Conservation (phyloP, 2,797 vertebrate species). For the Denticeps clupeoides region DNA sequence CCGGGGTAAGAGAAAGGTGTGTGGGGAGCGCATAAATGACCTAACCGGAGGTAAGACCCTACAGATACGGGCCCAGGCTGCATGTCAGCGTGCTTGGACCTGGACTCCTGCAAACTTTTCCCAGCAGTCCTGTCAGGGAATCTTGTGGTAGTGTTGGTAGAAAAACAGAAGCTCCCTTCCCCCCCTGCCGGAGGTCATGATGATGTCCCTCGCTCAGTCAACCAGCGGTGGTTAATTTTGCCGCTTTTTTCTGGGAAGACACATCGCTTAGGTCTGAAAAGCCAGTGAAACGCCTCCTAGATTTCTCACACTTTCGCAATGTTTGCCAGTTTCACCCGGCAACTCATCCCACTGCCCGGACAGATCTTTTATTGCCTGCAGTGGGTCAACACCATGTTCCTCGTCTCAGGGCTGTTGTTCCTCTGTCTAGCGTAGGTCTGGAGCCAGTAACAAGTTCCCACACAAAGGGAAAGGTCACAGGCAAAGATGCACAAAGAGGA, state of each 20-base stretch:
- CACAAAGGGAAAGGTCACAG: constrained; percentile 4
- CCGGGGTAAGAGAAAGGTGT: neutral
- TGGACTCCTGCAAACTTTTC: neutral
- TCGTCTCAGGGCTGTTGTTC: neutral
- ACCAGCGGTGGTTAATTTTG: neutral
- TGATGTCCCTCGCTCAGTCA: neutral
- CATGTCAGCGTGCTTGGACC: neutral
- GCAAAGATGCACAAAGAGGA: neutral
- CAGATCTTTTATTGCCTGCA: neutral
- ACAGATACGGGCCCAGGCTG: neutral
- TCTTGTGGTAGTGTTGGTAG: neutral
- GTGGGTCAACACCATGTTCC: neutral
- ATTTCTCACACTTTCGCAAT: no score
- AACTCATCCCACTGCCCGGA: neutral
- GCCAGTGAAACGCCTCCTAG: no score
- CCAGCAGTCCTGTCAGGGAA: neutral
- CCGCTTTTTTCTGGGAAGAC: no score
- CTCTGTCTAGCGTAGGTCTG: neutral
- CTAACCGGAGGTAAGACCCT: neutral
- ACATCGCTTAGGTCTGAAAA: no score
- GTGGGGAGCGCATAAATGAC: neutral
- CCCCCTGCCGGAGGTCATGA: neutral
- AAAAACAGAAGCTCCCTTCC: constrained; percentile 5
- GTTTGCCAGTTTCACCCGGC: no score
- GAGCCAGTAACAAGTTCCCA: neutral